A percentile compares a stretch with the other conserved stretches of the same genome.
Evolutionary conservation across 1,140 invertebrate species (phyloP).

Genomic region (Solen grandis): DNA sequence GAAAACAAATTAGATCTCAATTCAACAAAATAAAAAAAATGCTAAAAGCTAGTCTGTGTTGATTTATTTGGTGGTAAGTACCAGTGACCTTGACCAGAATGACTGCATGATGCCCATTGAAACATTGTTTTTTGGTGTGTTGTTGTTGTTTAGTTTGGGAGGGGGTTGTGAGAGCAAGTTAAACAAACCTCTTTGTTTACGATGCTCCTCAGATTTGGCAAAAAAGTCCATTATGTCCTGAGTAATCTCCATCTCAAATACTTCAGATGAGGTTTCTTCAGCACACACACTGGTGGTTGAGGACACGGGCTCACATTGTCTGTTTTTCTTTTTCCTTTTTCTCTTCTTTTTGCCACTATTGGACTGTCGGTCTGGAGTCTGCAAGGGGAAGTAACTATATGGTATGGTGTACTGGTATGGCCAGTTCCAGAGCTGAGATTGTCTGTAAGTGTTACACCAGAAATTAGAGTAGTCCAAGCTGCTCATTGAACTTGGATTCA

Average conservation of each 20-base stretch:
- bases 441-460: no score
- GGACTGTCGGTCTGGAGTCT: background rate
- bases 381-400: slow-evolving; percentile 1
- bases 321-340: slow-evolving; percentile 29
- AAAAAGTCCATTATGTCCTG: slow-evolving; percentile 86
- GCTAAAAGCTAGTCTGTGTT: no score
- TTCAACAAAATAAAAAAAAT: no score
- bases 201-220: slow-evolving; percentile 83
- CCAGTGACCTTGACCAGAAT: no score
- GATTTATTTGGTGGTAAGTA: no score
- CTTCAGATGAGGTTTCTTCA: slow-evolving; percentile 64
- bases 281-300: background rate
- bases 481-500: background rate
- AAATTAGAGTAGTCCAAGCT: background rate
- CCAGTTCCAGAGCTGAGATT: slow-evolving; percentile 1
- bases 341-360: slow-evolving; percentile 9
- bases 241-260: slow-evolving; percentile 84
- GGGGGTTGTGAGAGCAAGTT: no score
- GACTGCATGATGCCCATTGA: no score
- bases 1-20: no score
- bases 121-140: no score
- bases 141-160: no score
- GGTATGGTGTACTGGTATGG: background rate
- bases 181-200: slow-evolving; percentile 82
- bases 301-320: background rate